Conservation (phyloP, 2,888 invertebrate species). For the Acanthococcus lagerstroemiae region DNA sequence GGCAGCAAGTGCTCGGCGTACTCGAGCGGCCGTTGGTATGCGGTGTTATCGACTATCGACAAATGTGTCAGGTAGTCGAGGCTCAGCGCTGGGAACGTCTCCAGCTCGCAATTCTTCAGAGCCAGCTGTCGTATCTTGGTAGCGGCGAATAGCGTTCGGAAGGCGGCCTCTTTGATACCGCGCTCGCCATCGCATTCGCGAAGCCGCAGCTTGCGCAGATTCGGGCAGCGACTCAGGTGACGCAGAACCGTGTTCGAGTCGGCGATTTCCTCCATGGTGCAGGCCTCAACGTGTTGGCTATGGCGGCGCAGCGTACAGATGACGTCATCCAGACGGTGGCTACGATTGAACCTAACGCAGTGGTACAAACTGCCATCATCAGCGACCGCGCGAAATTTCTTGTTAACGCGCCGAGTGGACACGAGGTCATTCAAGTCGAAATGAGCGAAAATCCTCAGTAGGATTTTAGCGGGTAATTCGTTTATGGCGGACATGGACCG, state of each 20-base stretch:
- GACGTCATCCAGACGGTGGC: slow-evolving; percentile 15
- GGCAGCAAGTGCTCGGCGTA: slow-evolving; percentile 9
- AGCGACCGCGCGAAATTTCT: slow-evolving; percentile 12
- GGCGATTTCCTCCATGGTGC: slow-evolving; percentile 17
- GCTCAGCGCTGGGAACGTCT: slow-evolving; percentile 1
- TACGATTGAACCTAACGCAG: neutral
- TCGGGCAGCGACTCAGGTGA: slow-evolving; percentile 2
- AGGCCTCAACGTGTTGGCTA: neutral
- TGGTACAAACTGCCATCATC: slow-evolving; percentile 8
- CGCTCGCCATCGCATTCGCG: slow-evolving; percentile 22
- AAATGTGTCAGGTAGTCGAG: slow-evolving; percentile 8
- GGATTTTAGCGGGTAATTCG: slow-evolving; percentile 8
- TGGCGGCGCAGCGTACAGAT: slow-evolving; percentile 4
- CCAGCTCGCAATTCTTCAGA: slow-evolving; percentile 19
- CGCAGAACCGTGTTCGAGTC: slow-evolving; percentile 14
- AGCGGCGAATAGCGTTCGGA: slow-evolving; percentile 4
- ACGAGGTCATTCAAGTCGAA: slow-evolving; percentile 17
- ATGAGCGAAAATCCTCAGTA: slow-evolving; percentile 11
- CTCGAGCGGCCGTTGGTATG: slow-evolving; percentile 18
- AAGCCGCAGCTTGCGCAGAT: slow-evolving; percentile 13
- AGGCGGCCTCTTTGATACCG: slow-evolving; percentile 11
- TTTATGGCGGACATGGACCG: slow-evolving; percentile 12
- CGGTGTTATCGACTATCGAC: slow-evolving; percentile 18
- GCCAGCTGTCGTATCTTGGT: slow-evolving; percentile 1
- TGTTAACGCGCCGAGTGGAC: slow-evolving; percentile 11